phyloP scores from a whole-genome alignment of 2,113 vertebrate genomes.

The Rhinolophus sinicus region DNA sequence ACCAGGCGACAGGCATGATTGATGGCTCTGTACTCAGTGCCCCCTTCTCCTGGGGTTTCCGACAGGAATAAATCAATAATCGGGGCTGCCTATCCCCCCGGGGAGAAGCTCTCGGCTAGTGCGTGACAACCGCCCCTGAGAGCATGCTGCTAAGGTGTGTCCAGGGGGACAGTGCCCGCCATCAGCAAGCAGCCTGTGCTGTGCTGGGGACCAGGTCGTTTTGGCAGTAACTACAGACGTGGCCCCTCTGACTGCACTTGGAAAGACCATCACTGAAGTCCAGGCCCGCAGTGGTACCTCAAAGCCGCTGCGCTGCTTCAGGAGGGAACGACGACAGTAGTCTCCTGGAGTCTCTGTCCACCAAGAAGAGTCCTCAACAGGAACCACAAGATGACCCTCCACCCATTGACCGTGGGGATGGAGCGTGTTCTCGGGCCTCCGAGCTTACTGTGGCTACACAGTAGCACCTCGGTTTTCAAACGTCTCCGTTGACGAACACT shows the following conservation, averaged over 20 bases:
- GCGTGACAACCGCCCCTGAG: rapidly evolving
- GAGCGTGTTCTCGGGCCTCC: too few relatives aligned
- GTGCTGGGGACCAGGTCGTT: not conserved
- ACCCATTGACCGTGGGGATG: not conserved
- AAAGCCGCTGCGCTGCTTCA: rapidly evolving
- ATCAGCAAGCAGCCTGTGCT: not conserved
- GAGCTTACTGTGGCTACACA: too few relatives aligned
- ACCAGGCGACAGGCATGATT: not conserved
- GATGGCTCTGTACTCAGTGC: not conserved
- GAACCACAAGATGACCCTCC: not conserved
- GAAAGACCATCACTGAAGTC: not conserved
- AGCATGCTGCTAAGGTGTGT: rapidly evolving
- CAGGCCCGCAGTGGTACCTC: not conserved
- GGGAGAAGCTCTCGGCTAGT: rapidly evolving
- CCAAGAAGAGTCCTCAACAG: rapidly evolving
- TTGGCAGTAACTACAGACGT: rapidly evolving
- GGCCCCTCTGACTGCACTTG: not conserved
- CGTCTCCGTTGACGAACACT: too few relatives aligned
- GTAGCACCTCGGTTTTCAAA: too few relatives aligned
- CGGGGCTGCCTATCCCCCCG: rapidly evolving
- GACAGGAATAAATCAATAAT: rapidly evolving
- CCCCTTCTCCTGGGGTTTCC: not conserved
- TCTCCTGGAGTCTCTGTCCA: not conserved
- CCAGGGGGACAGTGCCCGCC: not conserved
- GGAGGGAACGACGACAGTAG: not conserved